Conservation (phyloP, 1,140 invertebrate species). For the Ganaspis sp. region DNA sequence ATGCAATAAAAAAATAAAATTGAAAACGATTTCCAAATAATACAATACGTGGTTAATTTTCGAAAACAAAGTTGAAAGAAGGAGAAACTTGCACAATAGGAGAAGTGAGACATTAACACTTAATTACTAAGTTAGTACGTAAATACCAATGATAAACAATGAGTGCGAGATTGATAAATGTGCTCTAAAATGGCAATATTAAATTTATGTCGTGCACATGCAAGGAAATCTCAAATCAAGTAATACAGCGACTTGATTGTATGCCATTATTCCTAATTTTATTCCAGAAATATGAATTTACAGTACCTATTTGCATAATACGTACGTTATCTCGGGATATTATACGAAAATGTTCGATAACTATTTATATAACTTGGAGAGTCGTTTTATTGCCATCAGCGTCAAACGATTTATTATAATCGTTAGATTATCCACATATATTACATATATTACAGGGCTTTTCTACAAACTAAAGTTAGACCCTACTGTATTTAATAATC, state of each 20-base stretch:
- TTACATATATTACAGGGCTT: slow-evolving; percentile 72
- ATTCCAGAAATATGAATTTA: slow-evolving; percentile 14
- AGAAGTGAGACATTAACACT: not conserved
- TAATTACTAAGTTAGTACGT: not conserved
- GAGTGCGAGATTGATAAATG: slow-evolving; percentile 24
- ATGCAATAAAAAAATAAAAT: too few relatives aligned
- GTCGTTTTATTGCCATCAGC: slow-evolving; percentile 70
- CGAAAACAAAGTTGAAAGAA: not conserved
- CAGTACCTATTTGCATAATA: slow-evolving; percentile 17
- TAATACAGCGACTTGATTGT: slow-evolving; percentile 12
- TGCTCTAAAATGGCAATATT: slow-evolving; percentile 16
- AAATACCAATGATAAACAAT: not conserved
- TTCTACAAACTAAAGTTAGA: slow-evolving; percentile 60
- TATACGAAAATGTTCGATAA: slow-evolving; percentile 40
- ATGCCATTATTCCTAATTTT: slow-evolving; percentile 15
- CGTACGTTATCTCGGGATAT: slow-evolving; percentile 34
- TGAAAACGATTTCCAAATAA: too few relatives aligned
- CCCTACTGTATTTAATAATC: slow-evolving; percentile 7
- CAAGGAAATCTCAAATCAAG: slow-evolving; percentile 25
- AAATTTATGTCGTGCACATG: not conserved
- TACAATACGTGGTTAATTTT: not conserved
- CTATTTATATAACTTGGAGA: slow-evolving; percentile 61
- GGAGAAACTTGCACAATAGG: not conserved
- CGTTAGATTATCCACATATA: slow-evolving; percentile 71
- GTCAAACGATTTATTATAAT: slow-evolving; percentile 68